These are phyloP conservation scores for Aselliscus stoliczkanus DNA, from an alignment of 2,797 vertebrate genomes.

Conservation along the genomic window DNA sequence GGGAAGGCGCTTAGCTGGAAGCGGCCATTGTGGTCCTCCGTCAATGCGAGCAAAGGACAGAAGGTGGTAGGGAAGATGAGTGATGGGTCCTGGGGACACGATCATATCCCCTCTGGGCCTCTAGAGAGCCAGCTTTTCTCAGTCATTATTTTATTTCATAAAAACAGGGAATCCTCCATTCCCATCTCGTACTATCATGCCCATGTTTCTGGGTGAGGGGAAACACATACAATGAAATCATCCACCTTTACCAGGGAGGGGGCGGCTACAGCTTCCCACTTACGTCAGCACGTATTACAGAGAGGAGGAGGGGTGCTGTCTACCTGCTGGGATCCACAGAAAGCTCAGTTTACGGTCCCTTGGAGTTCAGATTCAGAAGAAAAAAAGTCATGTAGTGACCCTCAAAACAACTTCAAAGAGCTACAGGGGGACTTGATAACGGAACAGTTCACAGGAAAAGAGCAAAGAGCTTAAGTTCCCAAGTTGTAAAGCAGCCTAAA, in stretches of 20 bases:
- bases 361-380: neutral
- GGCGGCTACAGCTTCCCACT: neutral
- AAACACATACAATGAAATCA: neutral
- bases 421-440: conserved; percentile 23
- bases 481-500: neutral
- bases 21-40: neutral
- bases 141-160: neutral
- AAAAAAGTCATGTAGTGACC: conserved; percentile 22
- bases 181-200: neutral
- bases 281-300: neutral
- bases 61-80: neutral
- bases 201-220: neutral
- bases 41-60: neutral
- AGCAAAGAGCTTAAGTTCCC: neutral
- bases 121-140: neutral
- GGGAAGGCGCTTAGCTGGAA: neutral
- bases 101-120: neutral
- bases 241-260: neutral
- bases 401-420: conserved; percentile 29
- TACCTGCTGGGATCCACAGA: conserved; percentile 47
- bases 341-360: neutral
- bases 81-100: neutral
- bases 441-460: neutral
- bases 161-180: neutral
- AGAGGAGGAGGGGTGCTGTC: neutral